Evolutionary conservation across 2,113 vertebrate genomes (phyloP).

Genomic region (Sorex fumeus): DNA sequence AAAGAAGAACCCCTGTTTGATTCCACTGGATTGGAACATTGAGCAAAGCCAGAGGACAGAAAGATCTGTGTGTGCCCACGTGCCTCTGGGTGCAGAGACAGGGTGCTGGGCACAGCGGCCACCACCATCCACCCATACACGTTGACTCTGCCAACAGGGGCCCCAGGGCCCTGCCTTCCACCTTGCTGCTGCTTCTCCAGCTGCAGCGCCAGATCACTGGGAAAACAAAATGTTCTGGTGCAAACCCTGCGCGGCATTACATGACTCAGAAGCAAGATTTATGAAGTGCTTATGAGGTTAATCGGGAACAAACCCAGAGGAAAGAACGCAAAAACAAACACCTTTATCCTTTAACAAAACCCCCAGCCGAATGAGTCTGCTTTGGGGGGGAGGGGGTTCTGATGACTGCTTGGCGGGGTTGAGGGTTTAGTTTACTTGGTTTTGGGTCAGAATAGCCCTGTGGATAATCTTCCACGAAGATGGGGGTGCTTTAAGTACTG

Average conservation of each 20-base stretch:
- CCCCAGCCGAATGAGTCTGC: neutral
- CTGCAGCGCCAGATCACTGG: neutral
- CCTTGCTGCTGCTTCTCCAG: neutral
- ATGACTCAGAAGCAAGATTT: constrained; percentile 48
- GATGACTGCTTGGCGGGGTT: neutral
- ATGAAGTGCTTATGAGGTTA: constrained; percentile 53
- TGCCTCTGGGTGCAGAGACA: neutral
- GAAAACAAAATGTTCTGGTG: constrained; percentile 47
- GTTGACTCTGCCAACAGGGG: too few species aligned
- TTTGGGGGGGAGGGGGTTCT: neutral
- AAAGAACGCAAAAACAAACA: constrained; percentile 56
- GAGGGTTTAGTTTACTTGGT: neutral
- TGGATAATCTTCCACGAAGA: neutral
- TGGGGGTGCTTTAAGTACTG: neutral
- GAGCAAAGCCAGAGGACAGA: neutral
- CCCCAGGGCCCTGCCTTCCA: neutral
- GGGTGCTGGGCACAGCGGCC: too few species aligned
- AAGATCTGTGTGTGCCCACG: neutral
- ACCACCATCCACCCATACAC: neutral
- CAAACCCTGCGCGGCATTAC: neutral
- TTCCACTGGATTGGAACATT: neutral
- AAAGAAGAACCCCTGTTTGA: neutral
- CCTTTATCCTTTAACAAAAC: constrained; percentile 53
- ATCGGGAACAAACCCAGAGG: constrained; percentile 33
- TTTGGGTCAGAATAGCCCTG: neutral